These are phyloP conservation scores for Villa cingulata DNA, from an alignment of 2,888 invertebrate genomes.

Conservation along the genomic window DNA sequence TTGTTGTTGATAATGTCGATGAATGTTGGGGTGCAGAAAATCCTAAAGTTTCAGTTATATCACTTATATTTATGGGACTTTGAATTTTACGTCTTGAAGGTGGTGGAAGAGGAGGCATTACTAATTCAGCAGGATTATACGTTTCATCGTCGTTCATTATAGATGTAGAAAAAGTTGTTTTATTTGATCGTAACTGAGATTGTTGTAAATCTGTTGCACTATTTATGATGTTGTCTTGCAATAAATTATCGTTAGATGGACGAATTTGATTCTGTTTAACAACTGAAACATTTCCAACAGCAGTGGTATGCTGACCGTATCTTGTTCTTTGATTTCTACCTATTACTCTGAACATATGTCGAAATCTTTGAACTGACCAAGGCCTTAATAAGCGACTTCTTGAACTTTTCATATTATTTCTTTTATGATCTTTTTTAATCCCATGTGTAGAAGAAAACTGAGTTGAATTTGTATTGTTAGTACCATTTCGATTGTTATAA, in stretches of 20 bases:
- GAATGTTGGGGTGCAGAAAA: slow-evolving; percentile 33
- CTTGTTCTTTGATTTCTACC: slow-evolving; percentile 32
- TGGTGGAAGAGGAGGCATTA: slow-evolving; percentile 37
- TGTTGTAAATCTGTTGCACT: not conserved
- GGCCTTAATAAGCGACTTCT: slow-evolving; percentile 20
- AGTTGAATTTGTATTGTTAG: slow-evolving; percentile 7
- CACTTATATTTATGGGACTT: slow-evolving; percentile 39
- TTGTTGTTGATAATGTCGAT: slow-evolving; percentile 24
- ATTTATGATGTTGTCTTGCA: not conserved
- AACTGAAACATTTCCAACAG: slow-evolving; percentile 1
- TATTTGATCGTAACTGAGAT: slow-evolving; percentile 16
- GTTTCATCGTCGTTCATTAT: slow-evolving; percentile 27
- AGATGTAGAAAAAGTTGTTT: slow-evolving; percentile 31
- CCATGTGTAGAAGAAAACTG: not conserved
- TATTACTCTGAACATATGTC: slow-evolving; percentile 33
- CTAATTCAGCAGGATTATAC: slow-evolving; percentile 17
- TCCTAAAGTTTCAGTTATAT: slow-evolving; percentile 42
- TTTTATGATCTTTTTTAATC: not conserved
- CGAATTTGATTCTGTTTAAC: slow-evolving; percentile 36
- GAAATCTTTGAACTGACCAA: slow-evolving; percentile 27
- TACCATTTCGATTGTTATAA: slow-evolving; percentile 7
- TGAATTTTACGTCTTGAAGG: slow-evolving; percentile 38
- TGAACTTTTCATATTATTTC: slow-evolving; percentile 7
- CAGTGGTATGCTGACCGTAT: slow-evolving; percentile 22
- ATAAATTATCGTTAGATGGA: slow-evolving; percentile 18